A percentile compares a stretch with the other conserved stretches of the same genome.
Evolutionary conservation across 1,140 invertebrate genomes (phyloP).

Genomic region (Camponotus floridanus): DNA sequence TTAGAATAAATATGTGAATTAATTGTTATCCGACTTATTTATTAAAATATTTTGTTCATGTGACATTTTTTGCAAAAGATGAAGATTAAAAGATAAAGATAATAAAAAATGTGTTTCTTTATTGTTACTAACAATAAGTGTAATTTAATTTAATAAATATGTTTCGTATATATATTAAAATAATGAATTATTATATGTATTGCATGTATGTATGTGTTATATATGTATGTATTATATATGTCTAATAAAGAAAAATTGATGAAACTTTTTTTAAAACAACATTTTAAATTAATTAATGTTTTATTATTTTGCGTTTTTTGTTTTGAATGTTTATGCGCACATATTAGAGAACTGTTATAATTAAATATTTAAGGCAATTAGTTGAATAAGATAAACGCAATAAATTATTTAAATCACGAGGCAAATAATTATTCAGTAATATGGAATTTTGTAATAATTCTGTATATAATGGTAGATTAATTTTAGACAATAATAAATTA

Average conservation of each 20-base stretch:
- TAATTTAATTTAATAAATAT: too few species aligned
- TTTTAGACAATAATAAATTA: background rate
- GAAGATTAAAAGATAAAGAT: too few species aligned
- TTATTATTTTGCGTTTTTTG: background rate
- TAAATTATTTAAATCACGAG: background rate
- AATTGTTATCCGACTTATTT: background rate
- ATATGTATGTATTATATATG: too few species aligned
- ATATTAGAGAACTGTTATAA: conserved; percentile 10
- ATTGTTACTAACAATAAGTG: too few species aligned
- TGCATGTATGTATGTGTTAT: too few species aligned
- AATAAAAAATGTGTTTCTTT: background rate
- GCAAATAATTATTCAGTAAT: too few species aligned
- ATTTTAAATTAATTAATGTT: background rate
- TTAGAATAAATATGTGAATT: background rate
- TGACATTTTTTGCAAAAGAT: background rate
- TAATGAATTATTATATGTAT: too few species aligned
- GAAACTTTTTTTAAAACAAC: background rate
- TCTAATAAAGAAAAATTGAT: background rate
- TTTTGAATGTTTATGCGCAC: background rate
- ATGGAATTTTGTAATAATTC: background rate
- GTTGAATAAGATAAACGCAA: background rate
- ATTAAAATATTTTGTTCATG: background rate
- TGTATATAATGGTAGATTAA: background rate
- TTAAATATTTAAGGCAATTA: background rate
- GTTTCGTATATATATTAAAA: too few species aligned